Evolutionary conservation across 2,113 vertebrate genomes (phyloP).

Genomic region (Mustelus asterias): DNA sequence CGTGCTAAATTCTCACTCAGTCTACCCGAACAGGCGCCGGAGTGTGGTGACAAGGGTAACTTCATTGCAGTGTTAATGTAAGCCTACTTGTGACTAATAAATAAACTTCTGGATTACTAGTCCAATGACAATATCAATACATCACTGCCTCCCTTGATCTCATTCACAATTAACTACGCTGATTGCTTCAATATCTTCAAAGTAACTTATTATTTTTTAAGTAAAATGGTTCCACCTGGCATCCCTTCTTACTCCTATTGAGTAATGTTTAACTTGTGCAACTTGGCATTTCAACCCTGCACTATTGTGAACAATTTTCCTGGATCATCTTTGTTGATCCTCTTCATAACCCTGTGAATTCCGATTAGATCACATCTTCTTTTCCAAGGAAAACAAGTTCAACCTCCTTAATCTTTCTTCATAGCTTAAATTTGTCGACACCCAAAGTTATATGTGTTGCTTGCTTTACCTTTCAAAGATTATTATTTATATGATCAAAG

Average conservation of each 20-base stretch:
- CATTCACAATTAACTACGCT: slow-evolving; percentile 14
- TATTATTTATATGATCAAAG: background rate
- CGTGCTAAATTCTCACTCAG: too few species aligned
- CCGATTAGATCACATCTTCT: background rate
- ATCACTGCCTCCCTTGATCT: background rate
- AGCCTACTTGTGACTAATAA: too few species aligned
- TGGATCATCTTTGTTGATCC: background rate
- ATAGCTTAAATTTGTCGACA: background rate
- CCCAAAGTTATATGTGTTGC: background rate
- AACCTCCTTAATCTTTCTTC: background rate
- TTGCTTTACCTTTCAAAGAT: background rate
- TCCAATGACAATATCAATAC: too few species aligned
- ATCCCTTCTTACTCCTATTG: background rate
- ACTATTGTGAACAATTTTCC: background rate
- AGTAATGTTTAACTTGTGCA: slow-evolving; percentile 10
- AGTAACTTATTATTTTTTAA: slow-evolving; percentile 13
- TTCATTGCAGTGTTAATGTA: too few species aligned
- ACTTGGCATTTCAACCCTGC: background rate
- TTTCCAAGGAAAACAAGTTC: background rate
- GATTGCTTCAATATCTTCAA: background rate
- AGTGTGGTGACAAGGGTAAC: too few species aligned
- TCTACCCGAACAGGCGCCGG: too few species aligned
- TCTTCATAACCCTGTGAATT: background rate
- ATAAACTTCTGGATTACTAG: too few species aligned
- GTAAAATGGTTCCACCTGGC: background rate